Evolutionary conservation across 2,797 vertebrate genomes (phyloP), one percentile per base, ranked within the genome.

Genomic region (Acridotheres tristis): DNA sequence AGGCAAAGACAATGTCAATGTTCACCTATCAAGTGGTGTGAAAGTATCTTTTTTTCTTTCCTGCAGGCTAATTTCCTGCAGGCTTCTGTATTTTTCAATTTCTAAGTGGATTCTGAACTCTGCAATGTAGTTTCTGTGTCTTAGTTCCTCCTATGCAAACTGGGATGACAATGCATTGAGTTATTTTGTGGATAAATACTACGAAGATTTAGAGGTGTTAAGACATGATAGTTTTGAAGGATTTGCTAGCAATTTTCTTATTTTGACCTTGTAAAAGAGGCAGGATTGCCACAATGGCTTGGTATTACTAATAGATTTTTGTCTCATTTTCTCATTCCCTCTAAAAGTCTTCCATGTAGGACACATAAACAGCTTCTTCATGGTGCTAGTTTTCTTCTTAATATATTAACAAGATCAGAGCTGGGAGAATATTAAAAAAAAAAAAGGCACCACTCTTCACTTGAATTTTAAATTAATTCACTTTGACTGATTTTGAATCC

Each of bases 401-500:
- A 65, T 71, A n/a, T 36, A 80, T 57, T 83, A 90, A 77, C 30
- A 83, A 80, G 61, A 82, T 85, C 38, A 83, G 72, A 92, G 57
- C 30, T 85, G 68, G 18, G 29, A 68, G 38, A 87, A 71, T 57
- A 78, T 36, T 54, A 26, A 73, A 54, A 26, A 73, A 54, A 11
- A 13, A n/a, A 62, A 53, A 36, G 1, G 2, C 18, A 29, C 16
- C 0, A 7, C 15, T 79, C 71, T 89, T 93, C 34, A 92, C 89
- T 72, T 88, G 22, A 88, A 74, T 88, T 93, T 90, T 80, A 83
- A 85, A 83, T 85, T 1, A 65, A 95, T 96, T 92, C 40, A 65
- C 18, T 95, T 93, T 77, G 43, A 54, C 65, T 85, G 54, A 83
- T 62, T 95, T 88, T 88, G 72, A 65, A 80, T 85, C 62, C 90